Conservation (phyloP, 2,888 invertebrate genomes). For the Alloscopus bannaensis region DNA sequence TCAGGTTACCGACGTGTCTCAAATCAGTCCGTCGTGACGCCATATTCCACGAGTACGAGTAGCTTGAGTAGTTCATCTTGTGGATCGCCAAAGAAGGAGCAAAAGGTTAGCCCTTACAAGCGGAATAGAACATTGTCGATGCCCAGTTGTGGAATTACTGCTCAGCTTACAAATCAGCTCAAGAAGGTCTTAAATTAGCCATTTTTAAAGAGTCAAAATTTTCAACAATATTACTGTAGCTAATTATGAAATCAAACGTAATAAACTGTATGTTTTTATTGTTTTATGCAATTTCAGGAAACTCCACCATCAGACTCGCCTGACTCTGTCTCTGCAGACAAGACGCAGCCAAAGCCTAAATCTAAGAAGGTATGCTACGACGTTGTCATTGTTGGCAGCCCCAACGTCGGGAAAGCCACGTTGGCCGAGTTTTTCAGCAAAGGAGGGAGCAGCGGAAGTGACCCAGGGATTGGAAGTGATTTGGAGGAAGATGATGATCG, state of each 20-base stretch:
- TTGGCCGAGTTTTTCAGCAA: slow-evolving; percentile 59
- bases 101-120: slow-evolving; percentile 50
- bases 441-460: slow-evolving; percentile 57
- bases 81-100: slow-evolving; percentile 51
- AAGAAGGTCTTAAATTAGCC: no score
- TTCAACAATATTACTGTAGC: neutral
- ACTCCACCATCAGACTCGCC: slow-evolving; percentile 50
- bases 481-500: slow-evolving; percentile 64
- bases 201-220: slow-evolving; percentile 17
- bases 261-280: no score
- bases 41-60: slow-evolving; percentile 59
- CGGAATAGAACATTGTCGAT: slow-evolving; percentile 60
- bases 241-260: no score
- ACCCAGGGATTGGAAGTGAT: slow-evolving; percentile 61
- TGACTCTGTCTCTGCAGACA: slow-evolving; percentile 37
- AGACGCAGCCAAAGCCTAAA: slow-evolving; percentile 34
- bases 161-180: slow-evolving; percentile 48
- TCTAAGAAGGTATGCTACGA: slow-evolving; percentile 47
- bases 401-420: slow-evolving; percentile 61
- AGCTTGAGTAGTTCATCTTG: slow-evolving; percentile 56
- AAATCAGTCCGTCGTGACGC: slow-evolving; percentile 54
- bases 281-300: no score
- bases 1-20: slow-evolving; percentile 57
- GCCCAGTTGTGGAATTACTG: slow-evolving; percentile 53
- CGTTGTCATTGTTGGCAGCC: slow-evolving; percentile 58